Percentiles rank a stretch among this genome's conserved stretches.
Evolutionary conservation across 2,797 vertebrate species (phyloP).

Genomic region (Macrochelys suwanniensis): DNA sequence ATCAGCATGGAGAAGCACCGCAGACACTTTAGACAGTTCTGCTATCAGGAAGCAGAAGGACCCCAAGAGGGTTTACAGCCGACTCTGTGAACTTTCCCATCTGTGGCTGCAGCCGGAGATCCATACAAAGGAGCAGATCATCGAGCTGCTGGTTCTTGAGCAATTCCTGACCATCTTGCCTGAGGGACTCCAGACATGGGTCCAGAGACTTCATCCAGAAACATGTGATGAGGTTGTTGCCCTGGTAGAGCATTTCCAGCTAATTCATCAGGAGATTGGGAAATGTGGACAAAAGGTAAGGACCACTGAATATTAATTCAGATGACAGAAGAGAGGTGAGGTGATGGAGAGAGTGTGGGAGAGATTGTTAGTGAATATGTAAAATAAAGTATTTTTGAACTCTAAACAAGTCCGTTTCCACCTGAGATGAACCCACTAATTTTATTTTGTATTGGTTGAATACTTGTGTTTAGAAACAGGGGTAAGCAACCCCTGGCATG

Average conservation of each 20-base stretch:
- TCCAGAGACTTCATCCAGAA: neutral
- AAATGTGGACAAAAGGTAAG: neutral
- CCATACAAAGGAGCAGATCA: no score
- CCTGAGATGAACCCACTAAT: neutral
- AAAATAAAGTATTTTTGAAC: neutral
- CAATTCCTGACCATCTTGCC: neutral
- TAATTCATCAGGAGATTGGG: neutral
- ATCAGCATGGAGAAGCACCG: neutral
- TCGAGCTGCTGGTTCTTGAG: no score
- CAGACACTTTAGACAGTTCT: neutral
- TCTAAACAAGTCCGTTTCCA: neutral
- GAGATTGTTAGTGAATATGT: neutral
- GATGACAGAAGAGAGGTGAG: neutral
- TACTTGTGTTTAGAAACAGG: neutral
- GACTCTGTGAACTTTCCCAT: no score
- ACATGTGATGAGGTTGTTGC: neutral
- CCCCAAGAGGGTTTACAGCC: no score
- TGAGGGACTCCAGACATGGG: neutral
- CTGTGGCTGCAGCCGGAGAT: no score
- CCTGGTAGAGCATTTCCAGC: neutral
- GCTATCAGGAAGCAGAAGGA: neutral
- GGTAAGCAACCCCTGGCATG: no score
- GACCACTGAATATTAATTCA: neutral
- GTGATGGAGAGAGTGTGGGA: neutral
- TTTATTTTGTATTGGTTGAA: neutral